These are phyloP conservation scores for Chalcis sispes DNA, from an alignment of 2,888 invertebrate genomes.

Conservation along the genomic window DNA sequence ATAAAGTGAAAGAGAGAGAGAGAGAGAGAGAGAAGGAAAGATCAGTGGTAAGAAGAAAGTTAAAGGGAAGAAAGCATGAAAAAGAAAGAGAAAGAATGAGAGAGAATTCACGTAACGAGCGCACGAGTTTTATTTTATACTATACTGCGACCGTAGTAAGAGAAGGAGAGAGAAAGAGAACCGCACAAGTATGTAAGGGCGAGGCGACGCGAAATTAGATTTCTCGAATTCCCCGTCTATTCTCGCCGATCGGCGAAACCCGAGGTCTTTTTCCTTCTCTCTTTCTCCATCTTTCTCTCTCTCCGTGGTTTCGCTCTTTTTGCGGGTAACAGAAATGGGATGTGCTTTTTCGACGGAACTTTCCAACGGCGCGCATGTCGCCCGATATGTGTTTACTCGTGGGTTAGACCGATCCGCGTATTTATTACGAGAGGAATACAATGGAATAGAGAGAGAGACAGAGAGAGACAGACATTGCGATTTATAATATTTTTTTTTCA, in stretches of 20 bases:
- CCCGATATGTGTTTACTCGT: no score
- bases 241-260: constrained; percentile 23
- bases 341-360: no score
- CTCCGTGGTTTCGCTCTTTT: background rate
- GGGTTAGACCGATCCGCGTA: no score
- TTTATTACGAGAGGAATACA: no score
- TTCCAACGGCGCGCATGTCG: no score
- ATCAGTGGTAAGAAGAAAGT: constrained; percentile 11
- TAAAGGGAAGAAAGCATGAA: constrained; percentile 2
- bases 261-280: constrained; percentile 8
- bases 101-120: constrained; percentile 21
- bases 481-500: no score
- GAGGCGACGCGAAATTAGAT: constrained; percentile 56
- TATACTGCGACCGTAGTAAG: constrained; percentile 2
- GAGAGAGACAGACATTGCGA: no score
- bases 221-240: constrained; percentile 57
- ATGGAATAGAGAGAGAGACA: no score
- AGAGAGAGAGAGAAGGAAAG: constrained; percentile 39
- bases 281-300: background rate
- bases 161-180: background rate
- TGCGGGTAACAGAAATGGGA: no score
- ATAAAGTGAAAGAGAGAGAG: constrained; percentile 10
- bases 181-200: background rate
- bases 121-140: constrained; percentile 33
- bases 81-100: constrained; percentile 10